A percentile compares a stretch with the other conserved stretches of the same genome.
phyloP scores from a whole-genome alignment of 2,888 invertebrate species.

The Brachypterus glaber region DNA sequence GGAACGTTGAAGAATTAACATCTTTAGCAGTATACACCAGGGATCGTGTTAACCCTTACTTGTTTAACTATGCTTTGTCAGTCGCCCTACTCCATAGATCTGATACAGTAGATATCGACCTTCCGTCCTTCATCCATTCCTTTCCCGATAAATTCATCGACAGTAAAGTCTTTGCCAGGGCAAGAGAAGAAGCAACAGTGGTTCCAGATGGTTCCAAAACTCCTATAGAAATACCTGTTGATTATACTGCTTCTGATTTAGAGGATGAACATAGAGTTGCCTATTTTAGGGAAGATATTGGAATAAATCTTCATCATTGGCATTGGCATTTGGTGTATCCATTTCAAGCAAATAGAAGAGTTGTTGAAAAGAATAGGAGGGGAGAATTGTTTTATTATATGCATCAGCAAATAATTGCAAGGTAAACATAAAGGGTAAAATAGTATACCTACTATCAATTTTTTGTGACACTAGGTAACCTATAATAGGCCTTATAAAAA shows the following conservation, averaged over 20 bases:
- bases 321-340: conserved; percentile 86
- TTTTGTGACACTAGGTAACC: too few relatives aligned
- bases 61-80: conserved; percentile 71
- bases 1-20: conserved; percentile 58
- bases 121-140: conserved; percentile 66
- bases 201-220: conserved; percentile 53
- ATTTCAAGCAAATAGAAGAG: conserved; percentile 49
- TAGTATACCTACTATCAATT: too few relatives aligned
- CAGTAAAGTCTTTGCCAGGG: conserved; percentile 58
- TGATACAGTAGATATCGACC: conserved; percentile 58
- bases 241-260: conserved; percentile 64
- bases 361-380: conserved; percentile 64
- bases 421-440: conserved; percentile 35
- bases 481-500: too few relatives aligned
- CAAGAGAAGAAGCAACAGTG: conserved; percentile 58
- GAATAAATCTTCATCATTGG: conserved; percentile 81
- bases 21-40: conserved; percentile 61
- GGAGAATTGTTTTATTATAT: conserved; percentile 73
- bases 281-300: conserved; percentile 79
- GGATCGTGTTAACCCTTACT: conserved; percentile 65
- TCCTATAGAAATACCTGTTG: conserved; percentile 58
- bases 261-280: conserved; percentile 73
- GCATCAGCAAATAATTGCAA: conserved; percentile 57
- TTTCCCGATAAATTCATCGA: conserved; percentile 80
- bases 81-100: conserved; percentile 65